Base-by-base conservation (phyloP, 1,140 invertebrate species). In the Delia radicum region DNA sequence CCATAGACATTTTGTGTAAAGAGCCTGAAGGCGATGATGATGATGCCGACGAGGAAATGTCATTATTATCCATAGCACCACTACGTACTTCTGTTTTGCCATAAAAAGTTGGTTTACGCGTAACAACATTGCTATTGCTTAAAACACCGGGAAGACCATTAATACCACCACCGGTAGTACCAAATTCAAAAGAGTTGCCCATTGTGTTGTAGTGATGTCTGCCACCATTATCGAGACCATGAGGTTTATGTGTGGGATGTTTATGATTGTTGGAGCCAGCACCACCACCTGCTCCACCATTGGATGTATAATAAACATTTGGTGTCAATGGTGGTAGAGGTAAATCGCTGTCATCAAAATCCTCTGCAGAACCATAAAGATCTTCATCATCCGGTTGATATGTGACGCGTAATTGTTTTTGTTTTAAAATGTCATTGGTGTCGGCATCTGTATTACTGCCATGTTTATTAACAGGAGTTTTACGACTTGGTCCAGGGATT, bases 401-500 rank as follows among this genome's bases (percentile, higher is more conserved):
- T 79, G 81, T 85, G 80, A 82, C 84, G 81, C 81, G 86, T 80
- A 86, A 81, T 81, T 84, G 84, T 81, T 86, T 86, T 79, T 82
- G 79, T 79, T 86, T 86, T 78, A 86, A 79, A 79, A 86, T 83
- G 79, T 86, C 85, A 81, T 86, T 86, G 79, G 83, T 80, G 80
- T 86, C 85, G 77, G 81, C 79, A 75, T 84, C 85, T 74, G 74
- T 73, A 33, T 37, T 67, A 77, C 79, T 78, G 77, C 79, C 78
- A 77, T 85, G 78, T 71, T 82, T 78, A 73, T 79, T 80, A 74
- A 80, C 75, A 31, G 80, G 79, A 79, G 78, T 84, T 83, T 85
- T 84, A 78, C 86, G 82, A 76, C 87, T 89, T 74, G 88, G 88
- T 67, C 88, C 89, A 42, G 88, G 88, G 76, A 89, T 89, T 85